Percentiles rank a stretch among this genome's conserved stretches.
Evolutionary conservation across 2,797 vertebrate genomes (phyloP).

Genomic region (Hydrolagus colliei): DNA sequence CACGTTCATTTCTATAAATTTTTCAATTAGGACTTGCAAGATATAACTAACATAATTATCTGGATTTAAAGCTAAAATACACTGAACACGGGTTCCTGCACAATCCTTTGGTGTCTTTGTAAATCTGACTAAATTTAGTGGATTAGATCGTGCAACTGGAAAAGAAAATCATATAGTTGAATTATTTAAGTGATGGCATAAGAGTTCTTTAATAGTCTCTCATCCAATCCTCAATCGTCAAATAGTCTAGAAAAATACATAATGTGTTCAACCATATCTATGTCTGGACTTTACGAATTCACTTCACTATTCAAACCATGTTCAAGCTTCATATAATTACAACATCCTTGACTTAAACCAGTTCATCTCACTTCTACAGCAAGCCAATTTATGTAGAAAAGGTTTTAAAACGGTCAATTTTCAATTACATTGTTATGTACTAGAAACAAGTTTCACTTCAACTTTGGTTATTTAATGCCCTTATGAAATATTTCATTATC

Average conservation of each 20-base stretch:
- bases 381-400: background rate
- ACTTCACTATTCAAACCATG: background rate
- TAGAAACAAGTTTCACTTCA: conserved; percentile 44
- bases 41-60: background rate
- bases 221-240: background rate
- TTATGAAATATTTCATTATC: conserved; percentile 74
- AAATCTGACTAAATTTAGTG: background rate
- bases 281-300: background rate
- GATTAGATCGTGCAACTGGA: conserved; percentile 11
- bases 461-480: conserved; percentile 48
- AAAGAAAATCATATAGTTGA: background rate
- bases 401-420: background rate
- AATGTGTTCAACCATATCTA: background rate
- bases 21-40: background rate
- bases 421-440: background rate
- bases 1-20: background rate
- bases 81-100: background rate
- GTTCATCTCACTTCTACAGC: background rate
- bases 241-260: background rate
- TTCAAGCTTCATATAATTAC: background rate
- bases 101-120: background rate
- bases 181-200: conserved; percentile 1
- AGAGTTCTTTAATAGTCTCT: background rate
- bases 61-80: background rate
- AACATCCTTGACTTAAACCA: background rate